Conservation (phyloP, 2,113 vertebrate species). For the Chaenocephalus aceratus region DNA sequence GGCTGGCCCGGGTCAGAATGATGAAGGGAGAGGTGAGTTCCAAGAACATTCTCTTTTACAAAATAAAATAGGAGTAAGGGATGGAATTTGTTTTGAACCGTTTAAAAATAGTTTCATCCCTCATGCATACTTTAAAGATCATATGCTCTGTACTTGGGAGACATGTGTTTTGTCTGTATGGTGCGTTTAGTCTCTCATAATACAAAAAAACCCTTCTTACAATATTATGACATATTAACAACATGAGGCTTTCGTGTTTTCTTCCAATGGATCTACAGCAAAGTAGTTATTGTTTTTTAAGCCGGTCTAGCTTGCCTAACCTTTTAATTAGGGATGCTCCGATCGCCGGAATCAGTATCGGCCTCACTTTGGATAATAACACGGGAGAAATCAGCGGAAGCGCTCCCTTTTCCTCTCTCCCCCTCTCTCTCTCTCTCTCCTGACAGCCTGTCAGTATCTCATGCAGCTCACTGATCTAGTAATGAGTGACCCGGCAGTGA, state of each 20-base stretch:
- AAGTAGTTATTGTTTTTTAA: not conserved
- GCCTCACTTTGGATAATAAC: too few relatives aligned
- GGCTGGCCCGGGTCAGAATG: slow-evolving; percentile 93
- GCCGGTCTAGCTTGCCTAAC: not conserved
- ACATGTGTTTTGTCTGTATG: not conserved
- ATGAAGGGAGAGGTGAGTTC: slow-evolving; percentile 93
- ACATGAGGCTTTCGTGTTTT: not conserved
- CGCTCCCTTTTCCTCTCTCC: too few relatives aligned
- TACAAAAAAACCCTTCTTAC: not conserved
- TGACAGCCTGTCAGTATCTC: too few relatives aligned
- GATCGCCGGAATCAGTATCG: too few relatives aligned
- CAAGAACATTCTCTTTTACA: not conserved
- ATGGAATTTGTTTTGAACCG: not conserved
- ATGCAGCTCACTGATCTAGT: too few relatives aligned
- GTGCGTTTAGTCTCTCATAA: slow-evolving; percentile 1
- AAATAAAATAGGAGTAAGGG: too few relatives aligned
- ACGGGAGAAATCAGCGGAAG: too few relatives aligned
- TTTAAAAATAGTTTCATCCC: not conserved
- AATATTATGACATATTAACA: not conserved
- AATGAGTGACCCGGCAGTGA: too few relatives aligned
- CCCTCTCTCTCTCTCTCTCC: too few relatives aligned
- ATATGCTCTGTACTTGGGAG: not conserved
- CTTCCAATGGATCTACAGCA: not conserved
- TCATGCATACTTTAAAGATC: too few relatives aligned
- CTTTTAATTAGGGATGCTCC: not conserved